These are phyloP conservation scores for Acleris sparsana DNA, from an alignment of 2,888 invertebrate genomes.

Conservation along the genomic window DNA sequence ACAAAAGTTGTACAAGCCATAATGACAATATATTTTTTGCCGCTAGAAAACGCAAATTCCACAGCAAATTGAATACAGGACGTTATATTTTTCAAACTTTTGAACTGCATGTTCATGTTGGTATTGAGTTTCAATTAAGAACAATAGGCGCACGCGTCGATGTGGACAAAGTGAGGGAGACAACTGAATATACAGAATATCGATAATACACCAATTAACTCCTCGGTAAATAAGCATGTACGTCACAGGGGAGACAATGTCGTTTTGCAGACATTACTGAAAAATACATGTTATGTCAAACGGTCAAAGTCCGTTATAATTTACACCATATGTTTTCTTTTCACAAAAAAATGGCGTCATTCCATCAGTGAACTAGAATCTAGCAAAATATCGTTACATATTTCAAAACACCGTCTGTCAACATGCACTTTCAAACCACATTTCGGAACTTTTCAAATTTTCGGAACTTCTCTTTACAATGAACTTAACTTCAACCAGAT, in stretches of 20 bases:
- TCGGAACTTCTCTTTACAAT: too few species aligned
- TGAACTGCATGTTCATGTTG: constrained; percentile 9
- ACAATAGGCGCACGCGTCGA: constrained; percentile 29
- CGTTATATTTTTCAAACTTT: constrained; percentile 2
- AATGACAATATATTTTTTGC: not conserved
- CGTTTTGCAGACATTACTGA: not conserved
- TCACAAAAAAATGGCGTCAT: too few species aligned
- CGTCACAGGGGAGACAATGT: constrained; percentile 23
- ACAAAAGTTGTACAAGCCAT: too few species aligned
- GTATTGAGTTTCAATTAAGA: constrained; percentile 17
- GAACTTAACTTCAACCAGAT: too few species aligned
- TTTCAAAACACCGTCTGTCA: too few species aligned
- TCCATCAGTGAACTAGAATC: too few species aligned
- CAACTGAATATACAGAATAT: constrained; percentile 28
- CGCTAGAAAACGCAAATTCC: not conserved
- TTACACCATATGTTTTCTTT: too few species aligned
- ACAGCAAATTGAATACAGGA: not conserved
- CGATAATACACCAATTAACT: constrained; percentile 27
- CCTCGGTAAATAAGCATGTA: constrained; percentile 8
- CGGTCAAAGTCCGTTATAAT: too few species aligned
- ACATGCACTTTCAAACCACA: too few species aligned
- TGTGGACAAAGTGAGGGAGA: constrained; percentile 6
- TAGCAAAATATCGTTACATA: too few species aligned
- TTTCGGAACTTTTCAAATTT: too few species aligned
- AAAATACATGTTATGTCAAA: constrained; percentile 1